phyloP scores from a whole-genome alignment of 2,113 vertebrate genomes.

The Todiramphus chloris region DNA sequence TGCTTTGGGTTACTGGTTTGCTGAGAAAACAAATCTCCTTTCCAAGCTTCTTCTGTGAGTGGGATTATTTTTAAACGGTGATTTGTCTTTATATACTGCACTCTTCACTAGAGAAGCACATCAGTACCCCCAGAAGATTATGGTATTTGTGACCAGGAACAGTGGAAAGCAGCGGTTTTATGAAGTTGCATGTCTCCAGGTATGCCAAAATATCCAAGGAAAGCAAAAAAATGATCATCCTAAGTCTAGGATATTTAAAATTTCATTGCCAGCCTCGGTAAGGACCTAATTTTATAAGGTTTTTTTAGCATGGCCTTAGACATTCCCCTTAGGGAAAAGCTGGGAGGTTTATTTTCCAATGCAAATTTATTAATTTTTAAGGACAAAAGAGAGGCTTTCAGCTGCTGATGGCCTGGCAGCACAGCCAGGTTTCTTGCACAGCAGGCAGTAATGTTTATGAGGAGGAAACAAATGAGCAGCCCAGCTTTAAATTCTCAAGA shows the following conservation, averaged over 20 bases:
- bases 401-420: background rate
- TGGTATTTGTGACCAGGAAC: background rate
- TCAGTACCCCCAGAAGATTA: background rate
- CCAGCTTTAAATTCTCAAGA: constrained; percentile 18
- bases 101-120: background rate
- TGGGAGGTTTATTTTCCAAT: background rate
- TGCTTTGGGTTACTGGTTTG: background rate
- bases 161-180: background rate
- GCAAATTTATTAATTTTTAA: background rate
- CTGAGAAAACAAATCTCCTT: constrained; percentile 33
- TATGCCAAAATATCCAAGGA: background rate
- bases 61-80: background rate
- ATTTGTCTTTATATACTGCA: background rate
- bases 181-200: background rate
- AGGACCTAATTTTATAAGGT: background rate
- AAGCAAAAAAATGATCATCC: background rate
- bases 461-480: background rate
- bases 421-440: background rate
- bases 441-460: background rate
- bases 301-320: background rate
- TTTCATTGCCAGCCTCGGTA: background rate
- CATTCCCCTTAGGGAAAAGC: background rate
- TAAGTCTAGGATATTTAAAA: background rate
- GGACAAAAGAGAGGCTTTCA: background rate
- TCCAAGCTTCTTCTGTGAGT: background rate